A percentile compares a stretch with the other conserved stretches of the same genome.
phyloP scores from a whole-genome alignment of 2,888 invertebrate genomes.

The Hipparchia semele region DNA sequence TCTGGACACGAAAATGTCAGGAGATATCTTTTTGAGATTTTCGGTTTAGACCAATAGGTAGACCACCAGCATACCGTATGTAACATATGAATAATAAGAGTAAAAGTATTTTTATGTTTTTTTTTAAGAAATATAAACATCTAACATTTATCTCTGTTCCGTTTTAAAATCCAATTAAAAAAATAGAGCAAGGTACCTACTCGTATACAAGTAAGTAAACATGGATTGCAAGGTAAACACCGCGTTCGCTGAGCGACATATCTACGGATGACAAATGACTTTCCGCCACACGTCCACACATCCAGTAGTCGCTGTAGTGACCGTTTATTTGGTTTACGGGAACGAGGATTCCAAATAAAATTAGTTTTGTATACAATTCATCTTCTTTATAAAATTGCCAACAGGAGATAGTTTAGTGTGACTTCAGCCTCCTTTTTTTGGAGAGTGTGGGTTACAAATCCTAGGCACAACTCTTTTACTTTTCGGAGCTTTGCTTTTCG shows the following conservation, averaged over 20 bases:
- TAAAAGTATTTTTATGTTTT: too few species aligned
- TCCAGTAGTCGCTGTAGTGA: slow-evolving; percentile 4
- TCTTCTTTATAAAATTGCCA: background rate
- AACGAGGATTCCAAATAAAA: background rate
- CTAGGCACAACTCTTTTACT: too few species aligned
- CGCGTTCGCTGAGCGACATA: slow-evolving; percentile 1
- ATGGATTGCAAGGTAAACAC: background rate
- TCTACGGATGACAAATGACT: slow-evolving; percentile 20
- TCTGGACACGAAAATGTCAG: too few species aligned
- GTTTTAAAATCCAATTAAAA: background rate
- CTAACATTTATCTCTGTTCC: background rate
- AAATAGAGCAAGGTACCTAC: background rate
- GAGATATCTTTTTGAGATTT: too few species aligned
- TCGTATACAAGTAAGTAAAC: background rate
- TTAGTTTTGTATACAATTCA: background rate
- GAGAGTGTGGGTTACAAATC: too few species aligned
- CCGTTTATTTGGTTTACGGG: slow-evolving; percentile 4
- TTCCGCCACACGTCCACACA: slow-evolving; percentile 18
- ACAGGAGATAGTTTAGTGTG: too few species aligned
- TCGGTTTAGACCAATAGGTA: too few species aligned
- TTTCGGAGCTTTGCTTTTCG: too few species aligned
- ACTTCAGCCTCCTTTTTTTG: too few species aligned
- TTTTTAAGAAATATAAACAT: background rate
- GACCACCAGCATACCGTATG: too few species aligned
- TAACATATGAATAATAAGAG: too few species aligned